phyloP scores from a whole-genome alignment of 2,113 vertebrate genomes.

The Rhinopomastus cyanomelas region DNA sequence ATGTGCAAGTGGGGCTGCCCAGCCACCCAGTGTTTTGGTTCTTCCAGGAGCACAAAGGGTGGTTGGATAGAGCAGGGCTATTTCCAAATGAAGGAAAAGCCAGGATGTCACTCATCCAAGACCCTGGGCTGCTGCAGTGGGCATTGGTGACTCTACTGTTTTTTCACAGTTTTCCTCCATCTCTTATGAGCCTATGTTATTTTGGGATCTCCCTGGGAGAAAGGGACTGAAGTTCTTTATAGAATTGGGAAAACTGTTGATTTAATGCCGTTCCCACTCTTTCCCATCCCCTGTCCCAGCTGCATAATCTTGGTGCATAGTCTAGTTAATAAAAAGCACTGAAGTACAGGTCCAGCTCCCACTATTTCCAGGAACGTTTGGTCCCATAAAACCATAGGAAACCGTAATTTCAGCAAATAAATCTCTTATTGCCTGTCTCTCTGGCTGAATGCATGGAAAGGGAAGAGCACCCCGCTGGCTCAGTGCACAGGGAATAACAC shows the following conservation, averaged over 20 bases:
- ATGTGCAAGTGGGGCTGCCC: not conserved
- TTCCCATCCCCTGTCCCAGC: not conserved
- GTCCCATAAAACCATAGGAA: slow-evolving; percentile 36
- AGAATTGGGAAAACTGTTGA: not conserved
- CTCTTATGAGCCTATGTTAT: not conserved
- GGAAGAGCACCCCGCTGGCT: not conserved
- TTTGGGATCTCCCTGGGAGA: not conserved
- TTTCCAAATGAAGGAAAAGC: not conserved
- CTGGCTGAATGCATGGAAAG: not conserved
- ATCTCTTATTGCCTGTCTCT: slow-evolving; percentile 20
- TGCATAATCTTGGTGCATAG: not conserved
- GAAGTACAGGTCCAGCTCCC: not conserved
- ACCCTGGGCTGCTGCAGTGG: not conserved
- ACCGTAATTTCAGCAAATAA: slow-evolving; percentile 35
- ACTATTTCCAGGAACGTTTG: slow-evolving; percentile 3
- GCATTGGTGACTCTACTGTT: not conserved
- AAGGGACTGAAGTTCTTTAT: not conserved
- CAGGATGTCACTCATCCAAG: not conserved
- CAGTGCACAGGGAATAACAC: not conserved
- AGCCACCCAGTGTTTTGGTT: not conserved
- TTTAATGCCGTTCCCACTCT: not conserved
- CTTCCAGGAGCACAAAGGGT: accelerated
- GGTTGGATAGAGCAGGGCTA: not conserved
- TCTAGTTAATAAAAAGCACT: slow-evolving; percentile 3
- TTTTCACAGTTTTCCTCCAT: not conserved